Base-by-base conservation (phyloP, 2,797 vertebrate genomes). In the Sus cebifrons region DNA sequence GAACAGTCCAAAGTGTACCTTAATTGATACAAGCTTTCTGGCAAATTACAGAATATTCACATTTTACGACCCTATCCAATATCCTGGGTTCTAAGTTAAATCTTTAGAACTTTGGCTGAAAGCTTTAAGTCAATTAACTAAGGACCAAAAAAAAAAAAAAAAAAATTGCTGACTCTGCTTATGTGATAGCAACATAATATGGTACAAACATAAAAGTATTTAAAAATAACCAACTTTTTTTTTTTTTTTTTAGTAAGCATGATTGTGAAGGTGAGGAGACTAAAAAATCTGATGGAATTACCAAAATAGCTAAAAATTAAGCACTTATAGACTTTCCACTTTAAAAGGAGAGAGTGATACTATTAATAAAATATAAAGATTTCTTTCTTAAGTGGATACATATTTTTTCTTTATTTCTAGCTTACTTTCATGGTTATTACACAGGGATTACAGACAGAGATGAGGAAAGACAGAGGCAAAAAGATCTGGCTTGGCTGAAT, bases 101-200 rank as follows among this genome's bases (percentile, higher is more conserved):
- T 74, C 88, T 56, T 95, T 94, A 86, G 36, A 85, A 62, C 73
- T 88, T 52, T 29, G 21, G 77, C 29, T 94, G 77, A 91, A 73
- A 67, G 36, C 21, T 78, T 83, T 87, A 95, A 71, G 65, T 86
- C 18, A 87, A 78, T 89, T 87, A 93, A 77, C 16, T 93, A 91
- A 67, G 25, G 8, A 5, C 44, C 36, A 32, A 32, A 32, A 32
- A 32, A 32, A 36, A 36, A 36, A 49, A 49, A 49, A 74, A 89
- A 87, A 73, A 70, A 89, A 82, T 20, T 86, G 68, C 64, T 83
- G 75, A 29, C 36, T 93, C 36, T 90, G 74, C 68, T 92, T 83
- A 83, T 49, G 44, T 29, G 56, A 25, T 77, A 93, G 49, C 75
- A 86, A n/a, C 40, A 25, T n/a, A 70, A 36, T 89, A 70, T 58